A percentile compares a stretch with the other conserved stretches of the same genome.
Conservation (phyloP, 2,797 vertebrate genomes). For the Macrochelys suwanniensis region DNA sequence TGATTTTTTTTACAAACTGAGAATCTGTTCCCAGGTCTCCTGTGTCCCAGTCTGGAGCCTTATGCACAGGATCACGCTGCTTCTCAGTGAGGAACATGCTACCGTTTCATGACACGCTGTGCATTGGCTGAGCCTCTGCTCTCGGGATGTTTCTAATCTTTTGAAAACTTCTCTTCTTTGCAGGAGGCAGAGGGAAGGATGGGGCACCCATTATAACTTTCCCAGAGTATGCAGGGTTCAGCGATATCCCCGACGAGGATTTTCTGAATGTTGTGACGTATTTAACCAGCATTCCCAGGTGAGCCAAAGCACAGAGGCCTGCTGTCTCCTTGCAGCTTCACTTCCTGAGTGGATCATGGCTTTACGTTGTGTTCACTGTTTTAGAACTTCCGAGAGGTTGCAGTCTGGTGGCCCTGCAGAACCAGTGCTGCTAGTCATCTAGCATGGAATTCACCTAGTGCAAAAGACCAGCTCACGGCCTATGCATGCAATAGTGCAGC, state of each 20-base stretch:
- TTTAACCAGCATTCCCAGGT: slow-evolving; percentile 96
- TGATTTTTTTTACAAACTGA: neutral
- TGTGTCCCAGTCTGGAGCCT: neutral
- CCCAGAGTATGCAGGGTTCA: slow-evolving; percentile 92
- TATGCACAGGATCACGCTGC: rapidly evolving
- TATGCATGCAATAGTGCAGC: neutral
- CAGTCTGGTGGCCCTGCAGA: neutral
- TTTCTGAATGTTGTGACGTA: slow-evolving; percentile 95
- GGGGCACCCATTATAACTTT: slow-evolving; percentile 95
- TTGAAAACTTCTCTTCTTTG: slow-evolving; percentile 43
- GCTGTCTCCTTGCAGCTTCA: neutral
- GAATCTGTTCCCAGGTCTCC: neutral
- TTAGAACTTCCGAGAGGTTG: neutral
- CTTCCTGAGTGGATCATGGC: neutral
- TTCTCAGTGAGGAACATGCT: neutral
- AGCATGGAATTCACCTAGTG: neutral
- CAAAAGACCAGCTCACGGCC: neutral
- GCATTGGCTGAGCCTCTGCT: neutral
- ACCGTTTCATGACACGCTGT: neutral
- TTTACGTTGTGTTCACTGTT: neutral
- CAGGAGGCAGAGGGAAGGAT: slow-evolving; percentile 93
- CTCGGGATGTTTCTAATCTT: neutral
- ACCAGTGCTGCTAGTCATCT: neutral
- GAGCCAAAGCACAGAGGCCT: slow-evolving; percentile 11
- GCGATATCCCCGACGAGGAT: slow-evolving; percentile 92